These are phyloP conservation scores for Syndactyla subalaris DNA, from an alignment of 2,797 vertebrate species.

Conservation along the genomic window DNA sequence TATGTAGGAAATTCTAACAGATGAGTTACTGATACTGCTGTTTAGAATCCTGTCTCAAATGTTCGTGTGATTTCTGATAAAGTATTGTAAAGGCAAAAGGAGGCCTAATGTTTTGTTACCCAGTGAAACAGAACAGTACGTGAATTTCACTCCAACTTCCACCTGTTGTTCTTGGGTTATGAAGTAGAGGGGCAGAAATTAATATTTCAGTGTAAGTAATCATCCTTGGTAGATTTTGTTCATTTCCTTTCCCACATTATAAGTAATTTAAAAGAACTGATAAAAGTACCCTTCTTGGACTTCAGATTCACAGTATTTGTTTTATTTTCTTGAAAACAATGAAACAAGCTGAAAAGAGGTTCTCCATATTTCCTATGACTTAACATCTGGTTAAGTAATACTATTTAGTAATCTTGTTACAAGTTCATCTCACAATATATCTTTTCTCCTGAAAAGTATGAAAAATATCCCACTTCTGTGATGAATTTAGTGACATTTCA, in stretches of 20 bases:
- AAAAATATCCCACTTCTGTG: background rate
- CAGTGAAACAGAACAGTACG: background rate
- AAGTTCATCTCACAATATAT: background rate
- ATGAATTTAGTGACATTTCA: background rate
- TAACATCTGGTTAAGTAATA: conserved; percentile 1
- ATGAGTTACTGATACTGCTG: background rate
- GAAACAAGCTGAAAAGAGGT: background rate
- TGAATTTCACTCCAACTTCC: background rate
- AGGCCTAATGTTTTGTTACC: background rate
- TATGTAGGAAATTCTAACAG: background rate
- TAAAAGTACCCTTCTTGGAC: background rate
- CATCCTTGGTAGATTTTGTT: background rate
- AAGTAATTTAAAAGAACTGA: background rate
- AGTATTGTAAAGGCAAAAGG: background rate
- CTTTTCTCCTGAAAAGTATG: background rate
- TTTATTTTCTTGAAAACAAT: background rate
- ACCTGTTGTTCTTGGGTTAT: background rate
- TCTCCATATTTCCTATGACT: background rate
- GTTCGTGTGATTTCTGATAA: background rate
- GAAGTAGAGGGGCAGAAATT: background rate
- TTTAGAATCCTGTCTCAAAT: background rate
- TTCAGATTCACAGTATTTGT: background rate
- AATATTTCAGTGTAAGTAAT: background rate
- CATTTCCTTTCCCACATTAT: background rate
- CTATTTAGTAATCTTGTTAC: background rate